phyloP scores from a whole-genome alignment of 2,888 invertebrate genomes.

The Phrixothrix hirtus region DNA sequence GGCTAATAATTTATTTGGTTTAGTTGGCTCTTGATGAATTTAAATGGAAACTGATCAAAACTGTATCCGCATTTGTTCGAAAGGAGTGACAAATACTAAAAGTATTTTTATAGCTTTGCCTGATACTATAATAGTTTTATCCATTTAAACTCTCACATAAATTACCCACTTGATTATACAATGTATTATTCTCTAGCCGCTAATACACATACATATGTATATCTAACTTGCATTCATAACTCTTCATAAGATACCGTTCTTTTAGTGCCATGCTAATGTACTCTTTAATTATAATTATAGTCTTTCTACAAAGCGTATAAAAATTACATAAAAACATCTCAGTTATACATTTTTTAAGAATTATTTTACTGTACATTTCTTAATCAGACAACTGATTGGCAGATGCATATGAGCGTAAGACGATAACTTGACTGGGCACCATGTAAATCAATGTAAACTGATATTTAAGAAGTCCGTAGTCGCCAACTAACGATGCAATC shows the following conservation, averaged over 20 bases:
- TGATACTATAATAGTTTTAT: constrained; percentile 17
- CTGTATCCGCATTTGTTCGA: constrained; percentile 8
- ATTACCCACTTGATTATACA: constrained; percentile 27
- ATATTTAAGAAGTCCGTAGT: constrained; percentile 11
- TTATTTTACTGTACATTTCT: too few species aligned
- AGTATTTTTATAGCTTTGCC: constrained; percentile 22
- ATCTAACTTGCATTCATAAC: too few species aligned
- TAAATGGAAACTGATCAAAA: constrained; percentile 6
- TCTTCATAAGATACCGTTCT: too few species aligned
- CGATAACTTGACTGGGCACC: constrained; percentile 15
- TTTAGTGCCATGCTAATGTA: too few species aligned
- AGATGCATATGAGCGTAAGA: constrained; percentile 19
- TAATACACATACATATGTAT: constrained; percentile 7
- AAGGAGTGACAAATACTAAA: constrained; percentile 16
- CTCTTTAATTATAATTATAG: too few species aligned
- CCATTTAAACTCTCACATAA: constrained; percentile 24
- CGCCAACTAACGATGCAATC: constrained; percentile 18
- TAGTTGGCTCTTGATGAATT: neutral
- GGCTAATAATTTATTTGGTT: neutral
- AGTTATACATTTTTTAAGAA: too few species aligned
- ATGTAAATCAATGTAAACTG: constrained; percentile 18
- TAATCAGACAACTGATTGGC: constrained; percentile 26
- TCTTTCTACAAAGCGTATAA: too few species aligned
- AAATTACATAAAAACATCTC: too few species aligned
- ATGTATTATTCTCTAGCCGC: constrained; percentile 17